Evolutionary conservation across 2,797 vertebrate species (phyloP).

Genomic region (Cirrhinus molitorella): DNA sequence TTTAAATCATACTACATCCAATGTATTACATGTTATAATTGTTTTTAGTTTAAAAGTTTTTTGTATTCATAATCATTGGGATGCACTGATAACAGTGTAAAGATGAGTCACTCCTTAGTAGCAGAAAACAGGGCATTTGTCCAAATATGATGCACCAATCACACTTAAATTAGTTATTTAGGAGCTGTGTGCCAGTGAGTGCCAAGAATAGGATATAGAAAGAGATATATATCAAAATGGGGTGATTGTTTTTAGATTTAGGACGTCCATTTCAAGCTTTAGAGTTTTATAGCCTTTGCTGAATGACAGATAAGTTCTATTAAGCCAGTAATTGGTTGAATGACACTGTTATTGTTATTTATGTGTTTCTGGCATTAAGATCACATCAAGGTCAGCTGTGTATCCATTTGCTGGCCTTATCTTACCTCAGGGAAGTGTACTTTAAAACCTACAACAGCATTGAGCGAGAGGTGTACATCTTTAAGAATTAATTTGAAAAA

Average conservation of each 20-base stretch:
- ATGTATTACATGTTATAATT: neutral
- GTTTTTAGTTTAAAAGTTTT: neutral
- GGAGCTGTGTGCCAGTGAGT: neutral
- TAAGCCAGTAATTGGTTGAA: constrained; percentile 10
- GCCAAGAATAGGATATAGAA: neutral
- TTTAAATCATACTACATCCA: neutral
- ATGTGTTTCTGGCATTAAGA: neutral
- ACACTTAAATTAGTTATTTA: constrained; percentile 3
- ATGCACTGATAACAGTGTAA: neutral
- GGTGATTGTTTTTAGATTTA: neutral
- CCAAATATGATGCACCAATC: neutral
- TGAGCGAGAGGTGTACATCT: neutral
- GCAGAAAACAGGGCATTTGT: neutral
- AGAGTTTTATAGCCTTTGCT: neutral
- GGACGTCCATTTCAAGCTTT: neutral
- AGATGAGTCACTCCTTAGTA: neutral
- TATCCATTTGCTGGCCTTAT: neutral
- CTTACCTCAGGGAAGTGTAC: neutral
- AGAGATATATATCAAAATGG: neutral
- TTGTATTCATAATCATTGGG: neutral
- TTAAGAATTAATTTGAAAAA: neutral
- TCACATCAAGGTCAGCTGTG: neutral
- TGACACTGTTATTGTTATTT: neutral
- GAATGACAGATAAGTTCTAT: neutral
- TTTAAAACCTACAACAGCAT: neutral